Evolutionary conservation across 2,888 invertebrate species (phyloP).

Genomic region (Archaeoteleia sp.): DNA sequence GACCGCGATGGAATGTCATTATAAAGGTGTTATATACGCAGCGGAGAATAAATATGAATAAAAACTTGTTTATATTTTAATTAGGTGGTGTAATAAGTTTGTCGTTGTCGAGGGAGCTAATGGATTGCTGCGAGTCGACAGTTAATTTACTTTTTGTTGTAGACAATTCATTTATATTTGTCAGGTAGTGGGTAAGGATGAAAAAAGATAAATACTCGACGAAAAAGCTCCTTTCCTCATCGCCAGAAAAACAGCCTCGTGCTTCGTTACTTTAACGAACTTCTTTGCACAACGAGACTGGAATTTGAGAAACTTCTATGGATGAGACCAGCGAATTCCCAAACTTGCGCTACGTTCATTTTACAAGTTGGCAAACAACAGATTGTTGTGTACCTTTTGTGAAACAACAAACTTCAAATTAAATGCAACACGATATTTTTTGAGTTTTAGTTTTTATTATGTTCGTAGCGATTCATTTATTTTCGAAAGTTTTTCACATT

Average conservation of each 20-base stretch:
- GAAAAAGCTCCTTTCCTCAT: constrained; percentile 29
- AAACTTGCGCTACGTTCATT: constrained; percentile 15
- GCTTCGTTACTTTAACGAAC: constrained; percentile 67
- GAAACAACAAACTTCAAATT: constrained; percentile 35
- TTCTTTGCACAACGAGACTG: constrained; percentile 58
- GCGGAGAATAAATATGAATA: constrained; percentile 21
- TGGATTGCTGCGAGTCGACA: constrained; percentile 38
- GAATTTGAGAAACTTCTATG: constrained; percentile 53
- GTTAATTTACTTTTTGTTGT: constrained; percentile 42
- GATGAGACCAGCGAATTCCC: constrained; percentile 19
- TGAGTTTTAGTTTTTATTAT: constrained; percentile 19
- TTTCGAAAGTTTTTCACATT: too few species aligned
- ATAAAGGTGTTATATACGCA: constrained; percentile 16
- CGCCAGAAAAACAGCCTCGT: constrained; percentile 49
- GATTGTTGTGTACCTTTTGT: constrained; percentile 40
- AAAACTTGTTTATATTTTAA: constrained; percentile 40
- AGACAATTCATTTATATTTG: constrained; percentile 44
- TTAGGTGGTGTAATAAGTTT: constrained; percentile 36
- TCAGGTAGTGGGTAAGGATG: constrained; percentile 23
- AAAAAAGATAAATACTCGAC: constrained; percentile 45
- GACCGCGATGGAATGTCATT: constrained; percentile 5
- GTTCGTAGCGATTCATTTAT: constrained; percentile 1
- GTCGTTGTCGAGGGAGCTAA: constrained; percentile 28
- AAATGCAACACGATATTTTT: constrained; percentile 4
- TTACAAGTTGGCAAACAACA: constrained; percentile 34